A percentile compares a stretch with the other conserved stretches of the same genome.
These are phyloP conservation scores for Anthopleura xanthogrammica DNA, from an alignment of 92 coral and sea anemone species.

Conservation along the genomic window DNA sequence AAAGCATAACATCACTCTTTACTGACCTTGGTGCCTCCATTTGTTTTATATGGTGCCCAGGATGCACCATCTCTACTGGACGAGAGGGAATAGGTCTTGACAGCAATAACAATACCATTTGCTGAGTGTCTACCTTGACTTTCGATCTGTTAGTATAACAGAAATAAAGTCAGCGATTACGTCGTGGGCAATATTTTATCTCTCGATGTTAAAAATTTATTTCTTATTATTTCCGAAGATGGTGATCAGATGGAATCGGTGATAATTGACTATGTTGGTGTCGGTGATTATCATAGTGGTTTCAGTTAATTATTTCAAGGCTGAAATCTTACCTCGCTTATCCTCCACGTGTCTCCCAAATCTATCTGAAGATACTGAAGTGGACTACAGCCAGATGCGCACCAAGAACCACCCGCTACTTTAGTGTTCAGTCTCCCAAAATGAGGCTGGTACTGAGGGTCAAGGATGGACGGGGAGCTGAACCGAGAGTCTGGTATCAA, in stretches of 20 bases:
- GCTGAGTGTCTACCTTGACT: slow-evolving; percentile 23
- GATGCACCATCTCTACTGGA: slow-evolving; percentile 12
- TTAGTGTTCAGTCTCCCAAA: slow-evolving; percentile 23
- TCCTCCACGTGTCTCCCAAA: slow-evolving; percentile 20
- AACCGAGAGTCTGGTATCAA: slow-evolving; percentile 22
- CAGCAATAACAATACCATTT: slow-evolving; percentile 18
- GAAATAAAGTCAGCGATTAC: too few relatives aligned
- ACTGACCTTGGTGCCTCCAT: slow-evolving; percentile 19
- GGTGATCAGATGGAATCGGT: too few relatives aligned
- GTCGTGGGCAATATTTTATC: too few relatives aligned
- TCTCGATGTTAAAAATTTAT: too few relatives aligned
- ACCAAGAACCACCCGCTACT: slow-evolving; percentile 21
- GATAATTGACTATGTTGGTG: too few relatives aligned
- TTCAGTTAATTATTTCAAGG: too few relatives aligned
- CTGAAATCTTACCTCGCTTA: slow-evolving; percentile 13
- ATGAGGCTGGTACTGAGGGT: background rate
- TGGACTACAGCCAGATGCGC: slow-evolving; percentile 19
- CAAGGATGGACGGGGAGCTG: slow-evolving; percentile 15
- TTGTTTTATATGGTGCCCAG: slow-evolving; percentile 22
- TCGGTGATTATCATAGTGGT: too few relatives aligned
- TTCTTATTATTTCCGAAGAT: too few relatives aligned
- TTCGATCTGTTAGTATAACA: slow-evolving; percentile 4
- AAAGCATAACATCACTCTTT: too few relatives aligned
- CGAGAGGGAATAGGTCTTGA: slow-evolving; percentile 30
- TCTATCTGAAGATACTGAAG: slow-evolving; percentile 15